phyloP scores from a whole-genome alignment of 1,140 invertebrate genomes.

The Pseudomyrmex concolor region DNA sequence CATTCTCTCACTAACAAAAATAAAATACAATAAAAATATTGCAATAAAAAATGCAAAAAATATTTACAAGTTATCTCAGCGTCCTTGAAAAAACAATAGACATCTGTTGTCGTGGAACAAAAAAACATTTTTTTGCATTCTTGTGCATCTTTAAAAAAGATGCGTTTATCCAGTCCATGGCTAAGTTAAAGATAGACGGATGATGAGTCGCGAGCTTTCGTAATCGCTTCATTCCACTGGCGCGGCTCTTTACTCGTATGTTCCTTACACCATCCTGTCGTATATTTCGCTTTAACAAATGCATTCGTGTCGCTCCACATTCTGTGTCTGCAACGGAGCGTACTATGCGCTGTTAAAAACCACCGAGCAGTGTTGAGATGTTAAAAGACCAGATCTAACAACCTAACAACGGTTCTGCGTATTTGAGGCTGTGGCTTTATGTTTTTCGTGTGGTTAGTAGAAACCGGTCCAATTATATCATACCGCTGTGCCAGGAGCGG shows the following conservation, averaged over 20 bases:
- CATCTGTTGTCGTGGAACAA: background rate
- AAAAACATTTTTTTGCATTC: conserved; percentile 31
- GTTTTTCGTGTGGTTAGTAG: conserved; percentile 76
- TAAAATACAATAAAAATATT: too few species aligned
- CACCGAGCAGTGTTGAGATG: conserved; percentile 5
- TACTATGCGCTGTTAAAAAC: conserved; percentile 41
- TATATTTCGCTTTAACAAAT: conserved; percentile 35
- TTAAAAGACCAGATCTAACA: background rate
- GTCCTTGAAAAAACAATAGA: background rate
- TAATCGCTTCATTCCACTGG: conserved; percentile 56
- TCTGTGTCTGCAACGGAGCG: conserved; percentile 45
- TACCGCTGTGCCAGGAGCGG: conserved; percentile 69
- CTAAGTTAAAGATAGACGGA: conserved; percentile 69
- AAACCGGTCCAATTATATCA: conserved; percentile 82
- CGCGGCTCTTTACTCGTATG: conserved; percentile 13
- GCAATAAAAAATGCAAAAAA: too few species aligned
- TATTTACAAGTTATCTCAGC: background rate
- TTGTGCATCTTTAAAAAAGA: background rate
- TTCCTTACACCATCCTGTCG: conserved; percentile 6
- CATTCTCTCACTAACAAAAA: too few species aligned
- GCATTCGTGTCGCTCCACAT: conserved; percentile 30
- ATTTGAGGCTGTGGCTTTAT: conserved; percentile 51
- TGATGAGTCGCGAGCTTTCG: conserved; percentile 52
- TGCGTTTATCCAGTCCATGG: conserved; percentile 47
- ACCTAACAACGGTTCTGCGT: conserved; percentile 71